Percentiles rank a stretch among this genome's conserved stretches.
Conservation (phyloP, 2,113 vertebrate species). For the Epinephelus cyanopodus region DNA sequence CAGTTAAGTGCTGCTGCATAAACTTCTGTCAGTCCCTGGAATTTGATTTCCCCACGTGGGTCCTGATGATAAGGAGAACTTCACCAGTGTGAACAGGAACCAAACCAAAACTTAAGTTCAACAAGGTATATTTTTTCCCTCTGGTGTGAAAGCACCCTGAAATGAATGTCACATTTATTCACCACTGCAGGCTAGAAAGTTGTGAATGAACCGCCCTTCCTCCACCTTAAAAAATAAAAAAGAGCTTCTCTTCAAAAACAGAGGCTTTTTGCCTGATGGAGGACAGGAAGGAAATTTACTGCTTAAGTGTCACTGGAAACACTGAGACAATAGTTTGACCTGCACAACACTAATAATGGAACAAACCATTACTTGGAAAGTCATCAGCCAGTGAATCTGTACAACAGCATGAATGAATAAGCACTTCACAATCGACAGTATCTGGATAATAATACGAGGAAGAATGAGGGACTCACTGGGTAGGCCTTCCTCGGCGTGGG, state of each 20-base stretch:
- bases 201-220: not conserved
- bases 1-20: too few relatives aligned
- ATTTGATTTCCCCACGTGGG: too few relatives aligned
- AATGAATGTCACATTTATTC: not conserved
- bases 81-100: too few relatives aligned
- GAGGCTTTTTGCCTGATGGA: not conserved
- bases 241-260: not conserved
- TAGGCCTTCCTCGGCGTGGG: conserved; percentile 93
- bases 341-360: not conserved
- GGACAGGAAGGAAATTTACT: conserved; percentile 47
- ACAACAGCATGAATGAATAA: conserved; percentile 20
- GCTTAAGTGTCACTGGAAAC: conserved; percentile 28
- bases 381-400: conserved; percentile 5
- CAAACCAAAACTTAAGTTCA: too few relatives aligned
- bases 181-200: too few relatives aligned
- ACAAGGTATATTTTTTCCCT: too few relatives aligned
- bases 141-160: too few relatives aligned
- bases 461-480: conserved; percentile 84
- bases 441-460: not conserved
- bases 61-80: too few relatives aligned
- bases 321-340: conserved; percentile 24
- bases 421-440: not conserved
- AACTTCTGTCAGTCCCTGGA: too few relatives aligned
- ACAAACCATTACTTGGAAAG: conserved; percentile 23
- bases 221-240: not conserved